Evolutionary conservation across 2,888 invertebrate genomes (phyloP).

Genomic region (Cantharis flavilabris): DNA sequence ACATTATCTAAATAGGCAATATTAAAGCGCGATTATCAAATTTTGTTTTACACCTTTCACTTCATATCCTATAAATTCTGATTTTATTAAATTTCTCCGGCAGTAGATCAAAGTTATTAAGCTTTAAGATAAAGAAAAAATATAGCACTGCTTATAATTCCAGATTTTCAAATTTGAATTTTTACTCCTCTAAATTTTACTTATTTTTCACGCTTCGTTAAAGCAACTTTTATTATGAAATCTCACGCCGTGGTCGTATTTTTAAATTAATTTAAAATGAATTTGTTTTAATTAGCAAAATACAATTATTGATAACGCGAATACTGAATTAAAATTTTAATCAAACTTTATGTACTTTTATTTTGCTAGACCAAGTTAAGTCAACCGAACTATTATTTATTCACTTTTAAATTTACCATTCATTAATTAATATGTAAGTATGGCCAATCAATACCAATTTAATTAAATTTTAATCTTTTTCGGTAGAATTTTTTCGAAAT

Average conservation of each 20-base stretch:
- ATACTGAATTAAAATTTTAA: neutral
- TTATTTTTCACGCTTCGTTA: constrained; percentile 3
- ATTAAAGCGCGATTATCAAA: constrained; percentile 7
- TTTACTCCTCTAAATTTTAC: constrained; percentile 1
- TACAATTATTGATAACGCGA: neutral
- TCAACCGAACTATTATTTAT: too few relatives aligned
- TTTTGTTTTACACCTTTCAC: constrained; percentile 9
- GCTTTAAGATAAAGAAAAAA: neutral
- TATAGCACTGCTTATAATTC: constrained; percentile 13
- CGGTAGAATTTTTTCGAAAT: too few relatives aligned
- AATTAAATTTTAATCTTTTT: too few relatives aligned
- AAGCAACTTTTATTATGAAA: neutral
- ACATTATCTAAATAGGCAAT: constrained; percentile 6
- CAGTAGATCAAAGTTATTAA: constrained; percentile 17
- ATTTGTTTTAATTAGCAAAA: neutral
- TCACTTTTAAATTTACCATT: too few relatives aligned
- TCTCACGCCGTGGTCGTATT: neutral
- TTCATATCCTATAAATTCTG: constrained; percentile 16
- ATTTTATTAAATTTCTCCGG: constrained; percentile 16
- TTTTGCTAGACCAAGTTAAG: neutral
- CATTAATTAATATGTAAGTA: too few relatives aligned
- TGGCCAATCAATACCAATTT: too few relatives aligned
- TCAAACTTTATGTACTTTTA: neutral
- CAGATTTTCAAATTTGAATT: constrained; percentile 16
- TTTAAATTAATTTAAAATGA: neutral